Conservation (phyloP, 2,888 invertebrate genomes). For the Drosophila neoperkinsi region DNA sequence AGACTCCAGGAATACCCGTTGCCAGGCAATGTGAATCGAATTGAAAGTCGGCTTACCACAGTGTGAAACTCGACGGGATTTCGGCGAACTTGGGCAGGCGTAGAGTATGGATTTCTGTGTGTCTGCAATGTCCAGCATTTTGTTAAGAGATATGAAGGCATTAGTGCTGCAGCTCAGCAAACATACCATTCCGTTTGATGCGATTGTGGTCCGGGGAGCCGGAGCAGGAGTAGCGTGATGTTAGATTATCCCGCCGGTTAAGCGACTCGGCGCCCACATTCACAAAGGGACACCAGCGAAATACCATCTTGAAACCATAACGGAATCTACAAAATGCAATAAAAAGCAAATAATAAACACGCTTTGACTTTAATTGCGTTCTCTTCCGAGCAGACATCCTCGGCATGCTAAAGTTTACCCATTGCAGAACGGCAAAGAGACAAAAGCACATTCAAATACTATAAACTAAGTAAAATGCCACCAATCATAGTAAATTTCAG, state of each 20-base stretch:
- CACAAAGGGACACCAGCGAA: slow-evolving; percentile 94
- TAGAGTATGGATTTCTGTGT: slow-evolving; percentile 85
- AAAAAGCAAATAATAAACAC: slow-evolving; percentile 17
- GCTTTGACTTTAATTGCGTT: slow-evolving; percentile 3
- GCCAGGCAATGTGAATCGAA: slow-evolving; percentile 3
- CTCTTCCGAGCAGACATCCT: not conserved
- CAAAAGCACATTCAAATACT: too few relatives aligned
- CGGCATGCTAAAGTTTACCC: too few relatives aligned
- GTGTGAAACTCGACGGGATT: slow-evolving; percentile 82
- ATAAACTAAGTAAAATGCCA: not conserved
- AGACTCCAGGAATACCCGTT: not conserved
- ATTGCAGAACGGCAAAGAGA: not conserved
- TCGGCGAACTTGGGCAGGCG: slow-evolving; percentile 84
- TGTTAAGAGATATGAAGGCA: slow-evolving; percentile 13
- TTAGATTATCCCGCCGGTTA: slow-evolving; percentile 90
- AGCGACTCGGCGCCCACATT: slow-evolving; percentile 89
- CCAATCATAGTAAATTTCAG: not conserved
- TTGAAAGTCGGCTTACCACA: slow-evolving; percentile 72
- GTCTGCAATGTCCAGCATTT: slow-evolving; percentile 65
- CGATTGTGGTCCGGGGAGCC: slow-evolving; percentile 91
- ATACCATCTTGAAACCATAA: slow-evolving; percentile 96
- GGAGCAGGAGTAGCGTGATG: slow-evolving; percentile 91
- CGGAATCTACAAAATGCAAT: slow-evolving; percentile 89
- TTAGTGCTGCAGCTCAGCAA: slow-evolving; percentile 13
- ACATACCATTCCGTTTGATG: slow-evolving; percentile 89